A percentile compares a stretch with the other conserved stretches of the same genome.
These are phyloP conservation scores for Actinemys pallida DNA, from an alignment of 2,113 vertebrate species.

Conservation along the genomic window DNA sequence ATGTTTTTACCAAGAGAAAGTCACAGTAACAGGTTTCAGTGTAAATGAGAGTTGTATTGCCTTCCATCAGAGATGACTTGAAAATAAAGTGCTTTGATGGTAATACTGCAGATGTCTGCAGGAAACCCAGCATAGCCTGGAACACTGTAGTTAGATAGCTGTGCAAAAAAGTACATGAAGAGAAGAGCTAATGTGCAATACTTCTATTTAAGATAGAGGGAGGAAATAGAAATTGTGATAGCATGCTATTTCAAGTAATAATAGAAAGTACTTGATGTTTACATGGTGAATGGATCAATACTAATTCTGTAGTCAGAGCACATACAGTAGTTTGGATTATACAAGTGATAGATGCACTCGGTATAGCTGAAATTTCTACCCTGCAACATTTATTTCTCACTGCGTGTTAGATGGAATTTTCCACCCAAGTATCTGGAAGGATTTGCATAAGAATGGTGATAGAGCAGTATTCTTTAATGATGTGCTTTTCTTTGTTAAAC, in stretches of 20 bases:
- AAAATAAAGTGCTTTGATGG: constrained; percentile 83
- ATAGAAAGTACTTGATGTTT: constrained; percentile 88
- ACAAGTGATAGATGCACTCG: constrained; percentile 84
- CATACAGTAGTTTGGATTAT: constrained; percentile 87
- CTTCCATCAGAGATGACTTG: constrained; percentile 81
- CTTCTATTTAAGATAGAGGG: constrained; percentile 88
- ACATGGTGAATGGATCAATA: constrained; percentile 88
- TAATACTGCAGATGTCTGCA: constrained; percentile 86
- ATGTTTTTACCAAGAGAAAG: constrained; percentile 57
- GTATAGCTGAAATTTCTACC: constrained; percentile 85
- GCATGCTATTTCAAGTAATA: constrained; percentile 89
- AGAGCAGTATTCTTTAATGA: constrained; percentile 87
- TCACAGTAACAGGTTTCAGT: constrained; percentile 76
- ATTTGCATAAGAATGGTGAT: constrained; percentile 89
- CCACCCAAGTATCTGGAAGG: constrained; percentile 84
- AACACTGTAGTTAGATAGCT: constrained; percentile 84
- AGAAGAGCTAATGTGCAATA: constrained; percentile 84
- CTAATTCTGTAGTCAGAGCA: constrained; percentile 85
- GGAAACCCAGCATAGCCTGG: constrained; percentile 78
- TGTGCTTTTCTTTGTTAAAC: constrained; percentile 88
- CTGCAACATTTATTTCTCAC: constrained; percentile 86
- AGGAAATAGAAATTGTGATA: constrained; percentile 89
- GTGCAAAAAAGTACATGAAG: constrained; percentile 83
- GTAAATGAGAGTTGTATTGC: constrained; percentile 79
- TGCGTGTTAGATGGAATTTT: constrained; percentile 85